phyloP scores from a whole-genome alignment of 2,888 invertebrate species.

The Caenorhabditis macrosperma region DNA sequence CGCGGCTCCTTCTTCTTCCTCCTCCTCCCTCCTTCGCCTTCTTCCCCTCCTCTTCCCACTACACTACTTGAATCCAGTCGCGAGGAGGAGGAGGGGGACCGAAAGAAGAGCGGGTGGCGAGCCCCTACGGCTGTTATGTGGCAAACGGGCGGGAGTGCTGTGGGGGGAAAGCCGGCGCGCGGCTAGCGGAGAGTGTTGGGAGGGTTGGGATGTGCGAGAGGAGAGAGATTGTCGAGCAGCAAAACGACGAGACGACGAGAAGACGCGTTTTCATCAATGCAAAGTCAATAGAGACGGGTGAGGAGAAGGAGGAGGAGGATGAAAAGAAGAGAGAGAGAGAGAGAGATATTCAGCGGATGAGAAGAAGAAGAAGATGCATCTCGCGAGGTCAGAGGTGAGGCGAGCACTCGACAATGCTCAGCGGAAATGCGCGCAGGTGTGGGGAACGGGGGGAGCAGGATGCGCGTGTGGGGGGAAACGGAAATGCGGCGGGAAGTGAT shows the following conservation, averaged over 20 bases:
- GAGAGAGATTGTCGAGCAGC: conserved; percentile 3
- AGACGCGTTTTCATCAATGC: conserved; percentile 50
- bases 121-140: conserved; percentile 40
- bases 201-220: conserved; percentile 25
- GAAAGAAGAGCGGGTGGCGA: conserved; percentile 19
- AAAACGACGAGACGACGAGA: conserved; percentile 19
- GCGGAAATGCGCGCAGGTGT: background rate
- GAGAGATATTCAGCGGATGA: conserved; percentile 6
- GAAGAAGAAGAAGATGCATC: background rate
- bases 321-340: background rate
- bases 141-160: conserved; percentile 25
- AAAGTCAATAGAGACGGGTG: conserved; percentile 53
- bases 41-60: conserved; percentile 13
- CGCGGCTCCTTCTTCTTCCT: conserved; percentile 45
- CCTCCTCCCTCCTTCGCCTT: conserved; percentile 14
- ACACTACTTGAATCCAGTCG: conserved; percentile 47
- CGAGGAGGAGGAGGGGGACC: background rate
- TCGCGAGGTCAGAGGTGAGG: conserved; percentile 6
- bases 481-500: background rate
- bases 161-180: conserved; percentile 32
- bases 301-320: conserved; percentile 2
- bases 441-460: background rate
- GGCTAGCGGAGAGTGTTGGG: conserved; percentile 39
- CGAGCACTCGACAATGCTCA: background rate
- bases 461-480: background rate